Evolutionary conservation across 1,140 invertebrate genomes (phyloP).

Genomic region (Epicauta chinensis): DNA sequence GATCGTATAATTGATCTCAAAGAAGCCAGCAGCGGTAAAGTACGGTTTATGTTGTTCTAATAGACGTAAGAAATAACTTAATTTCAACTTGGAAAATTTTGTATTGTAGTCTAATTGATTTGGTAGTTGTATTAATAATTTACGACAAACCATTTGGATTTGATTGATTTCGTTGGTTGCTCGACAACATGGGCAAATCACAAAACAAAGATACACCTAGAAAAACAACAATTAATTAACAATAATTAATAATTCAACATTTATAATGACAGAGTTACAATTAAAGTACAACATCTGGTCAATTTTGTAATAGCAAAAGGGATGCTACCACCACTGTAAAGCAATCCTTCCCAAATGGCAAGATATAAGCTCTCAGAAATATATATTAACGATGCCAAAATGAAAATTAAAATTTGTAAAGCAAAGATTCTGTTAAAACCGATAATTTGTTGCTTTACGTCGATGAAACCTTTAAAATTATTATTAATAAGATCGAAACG

Average conservation of each 20-base stretch:
- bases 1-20: slow-evolving; percentile 15
- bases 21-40: slow-evolving; percentile 14
- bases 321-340: background rate
- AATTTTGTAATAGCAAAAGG: slow-evolving; percentile 4
- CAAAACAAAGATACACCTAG: too few species aligned
- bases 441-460: background rate
- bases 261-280: background rate
- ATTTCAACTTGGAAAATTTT: background rate
- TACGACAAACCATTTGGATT: slow-evolving; percentile 1
- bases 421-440: slow-evolving; percentile 13
- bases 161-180: slow-evolving; percentile 4
- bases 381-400: background rate
- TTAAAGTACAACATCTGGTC: slow-evolving; percentile 3
- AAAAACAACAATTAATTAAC: too few species aligned
- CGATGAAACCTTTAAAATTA: background rate
- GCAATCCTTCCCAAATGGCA: background rate
- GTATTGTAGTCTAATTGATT: slow-evolving; percentile 1
- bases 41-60: slow-evolving; percentile 13
- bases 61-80: slow-evolving; percentile 5
- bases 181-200: background rate
- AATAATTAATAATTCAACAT: slow-evolving; percentile 3
- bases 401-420: slow-evolving; percentile 7
- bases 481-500: too few species aligned
- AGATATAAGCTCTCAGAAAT: slow-evolving; percentile 3
- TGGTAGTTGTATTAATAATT: slow-evolving; percentile 13